phyloP scores from a whole-genome alignment of 2,888 invertebrate species.

The Serripes groenlandicus region DNA sequence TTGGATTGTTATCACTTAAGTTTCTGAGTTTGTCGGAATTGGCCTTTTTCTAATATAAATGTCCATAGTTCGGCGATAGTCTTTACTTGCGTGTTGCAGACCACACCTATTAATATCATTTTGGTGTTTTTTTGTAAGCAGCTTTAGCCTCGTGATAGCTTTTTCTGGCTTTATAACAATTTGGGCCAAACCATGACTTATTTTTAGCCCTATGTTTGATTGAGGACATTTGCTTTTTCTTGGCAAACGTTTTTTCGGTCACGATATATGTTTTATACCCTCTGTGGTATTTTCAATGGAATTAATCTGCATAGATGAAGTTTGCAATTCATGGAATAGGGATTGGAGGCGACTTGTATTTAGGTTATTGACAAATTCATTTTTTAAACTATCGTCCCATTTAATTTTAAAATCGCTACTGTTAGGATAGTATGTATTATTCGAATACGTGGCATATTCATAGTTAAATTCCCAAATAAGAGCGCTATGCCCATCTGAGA shows the following conservation, averaged over 20 bases:
- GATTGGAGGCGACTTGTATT: too few relatives aligned
- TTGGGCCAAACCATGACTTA: conserved; percentile 36
- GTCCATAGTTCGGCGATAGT: conserved; percentile 26
- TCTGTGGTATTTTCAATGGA: too few relatives aligned
- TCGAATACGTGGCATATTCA: too few relatives aligned
- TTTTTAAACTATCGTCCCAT: too few relatives aligned
- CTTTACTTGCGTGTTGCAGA: conserved; percentile 18
- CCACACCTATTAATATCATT: not conserved
- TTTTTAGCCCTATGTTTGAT: not conserved
- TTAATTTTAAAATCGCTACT: too few relatives aligned
- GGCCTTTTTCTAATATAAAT: conserved; percentile 5
- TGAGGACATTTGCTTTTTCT: too few relatives aligned
- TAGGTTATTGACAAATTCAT: too few relatives aligned
- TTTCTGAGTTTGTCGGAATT: conserved; percentile 4
- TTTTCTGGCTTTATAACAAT: conserved; percentile 25
- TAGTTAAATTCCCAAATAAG: not conserved
- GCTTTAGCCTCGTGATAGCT: conserved; percentile 20
- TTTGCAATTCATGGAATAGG: too few relatives aligned
- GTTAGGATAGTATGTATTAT: too few relatives aligned
- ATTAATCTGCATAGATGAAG: too few relatives aligned
- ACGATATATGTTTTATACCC: too few relatives aligned
- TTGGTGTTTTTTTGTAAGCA: conserved; percentile 1
- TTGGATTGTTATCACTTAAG: conserved; percentile 18
- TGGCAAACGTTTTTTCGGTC: too few relatives aligned
- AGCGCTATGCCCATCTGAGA: conserved; percentile 28